Conservation (phyloP, 2,797 vertebrate genomes). For the Chaunax sp. region DNA sequence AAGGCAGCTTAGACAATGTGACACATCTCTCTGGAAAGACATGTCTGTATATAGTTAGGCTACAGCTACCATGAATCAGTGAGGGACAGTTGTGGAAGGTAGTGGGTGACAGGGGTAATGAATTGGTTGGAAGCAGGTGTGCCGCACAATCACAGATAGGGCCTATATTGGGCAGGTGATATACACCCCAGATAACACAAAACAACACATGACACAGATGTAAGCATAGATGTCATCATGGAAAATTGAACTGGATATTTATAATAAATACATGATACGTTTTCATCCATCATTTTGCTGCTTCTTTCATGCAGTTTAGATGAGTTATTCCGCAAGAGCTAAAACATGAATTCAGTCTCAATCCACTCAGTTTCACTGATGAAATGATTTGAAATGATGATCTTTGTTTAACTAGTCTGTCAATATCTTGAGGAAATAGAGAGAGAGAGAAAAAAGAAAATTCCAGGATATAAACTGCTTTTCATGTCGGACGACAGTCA, state of each 20-base stretch:
- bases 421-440: background rate
- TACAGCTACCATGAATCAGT: slow-evolving; percentile 38
- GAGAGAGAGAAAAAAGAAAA: background rate
- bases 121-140: slow-evolving; percentile 42
- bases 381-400: slow-evolving; percentile 3
- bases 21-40: slow-evolving; percentile 28
- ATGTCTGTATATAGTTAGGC: background rate
- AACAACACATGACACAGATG: background rate
- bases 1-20: slow-evolving; percentile 3
- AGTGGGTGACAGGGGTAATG: slow-evolving; percentile 45
- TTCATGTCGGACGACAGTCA: background rate
- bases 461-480: background rate
- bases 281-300: no score
- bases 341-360: slow-evolving; percentile 16
- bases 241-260: no score
- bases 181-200: background rate
- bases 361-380: slow-evolving; percentile 9
- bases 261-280: no score
- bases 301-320: slow-evolving; percentile 3
- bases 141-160: slow-evolving; percentile 10
- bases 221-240: slow-evolving; percentile 1
- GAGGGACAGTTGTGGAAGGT: slow-evolving; percentile 36
- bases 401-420: background rate
- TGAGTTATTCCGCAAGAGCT: slow-evolving; percentile 1
- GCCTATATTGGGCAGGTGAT: background rate